Conservation (phyloP, 2,113 vertebrate genomes). For the Saimiri boliviensis region DNA sequence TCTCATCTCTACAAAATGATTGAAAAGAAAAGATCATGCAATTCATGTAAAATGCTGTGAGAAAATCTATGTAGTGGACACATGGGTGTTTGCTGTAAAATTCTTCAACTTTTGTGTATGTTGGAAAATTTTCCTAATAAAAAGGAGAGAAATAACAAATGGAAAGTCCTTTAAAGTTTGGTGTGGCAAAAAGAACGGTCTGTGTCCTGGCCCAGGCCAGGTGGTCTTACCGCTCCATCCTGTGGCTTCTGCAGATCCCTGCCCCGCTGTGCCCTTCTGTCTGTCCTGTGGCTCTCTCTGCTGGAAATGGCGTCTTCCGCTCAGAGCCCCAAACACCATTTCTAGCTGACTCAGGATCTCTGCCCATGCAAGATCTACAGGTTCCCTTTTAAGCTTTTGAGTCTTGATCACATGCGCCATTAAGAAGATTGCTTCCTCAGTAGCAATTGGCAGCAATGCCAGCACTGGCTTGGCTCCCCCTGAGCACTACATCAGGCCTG, state of each 20-base stretch:
- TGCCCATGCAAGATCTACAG: neutral
- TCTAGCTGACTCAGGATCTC: neutral
- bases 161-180: neutral
- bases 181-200: neutral
- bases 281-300: neutral
- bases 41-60: neutral
- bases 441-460: neutral
- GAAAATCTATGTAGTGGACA: neutral
- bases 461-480: neutral
- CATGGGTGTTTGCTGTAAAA: neutral
- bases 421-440: neutral
- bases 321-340: fast-evolving
- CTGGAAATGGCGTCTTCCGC: neutral
- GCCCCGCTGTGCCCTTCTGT: neutral
- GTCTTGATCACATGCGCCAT: neutral
- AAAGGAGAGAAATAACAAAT: neutral
- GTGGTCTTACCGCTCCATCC: neutral
- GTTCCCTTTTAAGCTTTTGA: neutral
- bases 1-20: no score
- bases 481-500: neutral
- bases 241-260: neutral
- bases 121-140: conserved; percentile 27
- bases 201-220: neutral
- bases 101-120: neutral
- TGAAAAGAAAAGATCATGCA: no score